These are phyloP conservation scores for Amblyopsis hoosieri DNA, from an alignment of 2,797 vertebrate species.

Conservation along the genomic window DNA sequence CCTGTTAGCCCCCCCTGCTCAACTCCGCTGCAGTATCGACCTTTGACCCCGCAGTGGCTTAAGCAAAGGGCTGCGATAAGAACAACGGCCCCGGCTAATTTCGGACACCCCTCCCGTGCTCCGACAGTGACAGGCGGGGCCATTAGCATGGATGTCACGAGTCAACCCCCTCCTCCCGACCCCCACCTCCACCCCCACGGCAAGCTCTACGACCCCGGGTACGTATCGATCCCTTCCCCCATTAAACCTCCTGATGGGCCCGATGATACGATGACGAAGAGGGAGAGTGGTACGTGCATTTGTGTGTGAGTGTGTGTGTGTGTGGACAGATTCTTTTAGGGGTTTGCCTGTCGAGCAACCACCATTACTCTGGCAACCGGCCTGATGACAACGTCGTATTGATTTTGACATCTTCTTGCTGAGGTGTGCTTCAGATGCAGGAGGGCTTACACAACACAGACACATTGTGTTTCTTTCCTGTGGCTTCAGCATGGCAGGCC, in stretches of 20 bases:
- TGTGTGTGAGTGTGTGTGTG: slow-evolving; percentile 37
- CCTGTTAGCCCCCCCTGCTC: slow-evolving; percentile 31
- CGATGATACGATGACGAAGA: slow-evolving; percentile 69
- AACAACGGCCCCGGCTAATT: slow-evolving; percentile 34
- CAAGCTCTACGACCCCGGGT: slow-evolving; percentile 54
- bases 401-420: slow-evolving; percentile 74
- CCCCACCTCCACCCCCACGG: slow-evolving; percentile 14
- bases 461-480: background rate
- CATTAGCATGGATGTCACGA: slow-evolving; percentile 69
- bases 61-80: slow-evolving; percentile 48
- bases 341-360: slow-evolving; percentile 31
- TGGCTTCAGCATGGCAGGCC: no score
- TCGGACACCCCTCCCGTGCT: slow-evolving; percentile 8
- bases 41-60: slow-evolving; percentile 61
- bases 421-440: slow-evolving; percentile 44
- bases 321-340: background rate
- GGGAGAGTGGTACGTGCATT: slow-evolving; percentile 27
- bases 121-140: slow-evolving; percentile 8
- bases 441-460: slow-evolving; percentile 51
- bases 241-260: slow-evolving; percentile 69
- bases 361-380: slow-evolving; percentile 50
- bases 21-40: slow-evolving; percentile 56
- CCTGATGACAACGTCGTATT: slow-evolving; percentile 70
- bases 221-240: slow-evolving; percentile 64
- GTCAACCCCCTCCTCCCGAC: slow-evolving; percentile 1